phyloP scores from a whole-genome alignment of 2,797 vertebrate genomes.

The Oreochromis grahami region DNA sequence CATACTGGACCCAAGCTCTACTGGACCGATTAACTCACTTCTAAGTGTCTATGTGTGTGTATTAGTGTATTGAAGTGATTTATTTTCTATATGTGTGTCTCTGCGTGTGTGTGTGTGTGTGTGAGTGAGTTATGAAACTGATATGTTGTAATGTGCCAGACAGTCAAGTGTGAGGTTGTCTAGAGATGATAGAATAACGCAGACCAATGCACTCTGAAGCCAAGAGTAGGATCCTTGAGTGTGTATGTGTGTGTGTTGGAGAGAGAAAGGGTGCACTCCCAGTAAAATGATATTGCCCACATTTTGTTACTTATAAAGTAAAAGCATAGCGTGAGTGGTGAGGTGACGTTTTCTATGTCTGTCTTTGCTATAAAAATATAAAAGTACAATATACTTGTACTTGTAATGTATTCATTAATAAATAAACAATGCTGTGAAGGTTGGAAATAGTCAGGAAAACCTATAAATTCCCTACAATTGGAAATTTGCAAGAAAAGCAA shows the following conservation, averaged over 20 bases:
- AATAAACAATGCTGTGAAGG: neutral
- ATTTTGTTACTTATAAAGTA: neutral
- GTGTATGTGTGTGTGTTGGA: neutral
- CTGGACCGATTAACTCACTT: slow-evolving; percentile 11
- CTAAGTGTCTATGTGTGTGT: neutral
- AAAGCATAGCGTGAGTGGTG: neutral
- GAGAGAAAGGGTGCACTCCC: neutral
- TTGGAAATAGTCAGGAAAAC: neutral
- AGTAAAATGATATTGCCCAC: neutral
- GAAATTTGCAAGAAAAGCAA: neutral
- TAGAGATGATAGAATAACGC: slow-evolving; percentile 60
- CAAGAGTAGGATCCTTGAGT: neutral
- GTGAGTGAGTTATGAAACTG: neutral
- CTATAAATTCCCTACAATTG: neutral
- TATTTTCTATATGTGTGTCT: neutral
- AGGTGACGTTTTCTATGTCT: neutral
- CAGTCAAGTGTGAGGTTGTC: slow-evolving; percentile 16
- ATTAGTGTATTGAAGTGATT: neutral
- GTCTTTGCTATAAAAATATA: neutral
- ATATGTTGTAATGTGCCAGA: slow-evolving; percentile 15
- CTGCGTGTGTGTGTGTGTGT: neutral
- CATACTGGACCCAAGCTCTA: neutral
- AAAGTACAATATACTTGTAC: neutral
- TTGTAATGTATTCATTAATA: neutral
- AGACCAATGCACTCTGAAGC: slow-evolving; percentile 22